Percentiles rank a stretch among this genome's conserved stretches.
Conservation (phyloP, 2,888 invertebrate genomes). For the Agrotis ipsilon region DNA sequence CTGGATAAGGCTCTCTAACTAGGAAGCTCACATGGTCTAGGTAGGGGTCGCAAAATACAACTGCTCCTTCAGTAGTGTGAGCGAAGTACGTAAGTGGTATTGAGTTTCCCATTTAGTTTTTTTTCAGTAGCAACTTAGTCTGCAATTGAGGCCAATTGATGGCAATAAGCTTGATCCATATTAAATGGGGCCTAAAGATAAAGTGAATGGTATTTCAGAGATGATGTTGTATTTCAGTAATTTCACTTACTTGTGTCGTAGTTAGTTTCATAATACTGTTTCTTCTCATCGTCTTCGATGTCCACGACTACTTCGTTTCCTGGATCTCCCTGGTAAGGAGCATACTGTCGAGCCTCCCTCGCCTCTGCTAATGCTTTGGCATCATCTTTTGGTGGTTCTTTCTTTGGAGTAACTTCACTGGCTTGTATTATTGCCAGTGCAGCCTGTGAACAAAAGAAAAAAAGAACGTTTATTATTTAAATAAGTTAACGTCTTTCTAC, state of each 20-base stretch:
- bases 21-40: background rate
- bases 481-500: background rate
- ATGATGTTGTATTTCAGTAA: background rate
- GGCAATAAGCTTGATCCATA: background rate
- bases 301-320: slow-evolving; percentile 93
- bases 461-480: background rate
- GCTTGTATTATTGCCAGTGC: slow-evolving; percentile 81
- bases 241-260: slow-evolving; percentile 93
- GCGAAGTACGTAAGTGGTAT: background rate
- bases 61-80: background rate
- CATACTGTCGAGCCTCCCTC: slow-evolving; percentile 75
- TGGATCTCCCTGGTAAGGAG: slow-evolving; percentile 69
- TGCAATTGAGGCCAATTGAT: background rate
- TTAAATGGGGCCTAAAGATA: background rate
- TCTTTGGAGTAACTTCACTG: slow-evolving; percentile 77
- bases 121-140: too few relatives aligned
- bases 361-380: slow-evolving; percentile 66
- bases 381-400: slow-evolving; percentile 54
- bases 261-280: slow-evolving; percentile 94
- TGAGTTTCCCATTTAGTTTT: background rate
- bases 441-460: slow-evolving; percentile 78
- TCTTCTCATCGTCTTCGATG: slow-evolving; percentile 94
- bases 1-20: too few relatives aligned
- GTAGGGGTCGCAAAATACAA: background rate
- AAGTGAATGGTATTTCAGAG: background rate